A percentile compares a stretch with the other conserved stretches of the same genome.
Evolutionary conservation across 2,797 vertebrate genomes (phyloP).

Genomic region (Cryptoprocta ferox): DNA sequence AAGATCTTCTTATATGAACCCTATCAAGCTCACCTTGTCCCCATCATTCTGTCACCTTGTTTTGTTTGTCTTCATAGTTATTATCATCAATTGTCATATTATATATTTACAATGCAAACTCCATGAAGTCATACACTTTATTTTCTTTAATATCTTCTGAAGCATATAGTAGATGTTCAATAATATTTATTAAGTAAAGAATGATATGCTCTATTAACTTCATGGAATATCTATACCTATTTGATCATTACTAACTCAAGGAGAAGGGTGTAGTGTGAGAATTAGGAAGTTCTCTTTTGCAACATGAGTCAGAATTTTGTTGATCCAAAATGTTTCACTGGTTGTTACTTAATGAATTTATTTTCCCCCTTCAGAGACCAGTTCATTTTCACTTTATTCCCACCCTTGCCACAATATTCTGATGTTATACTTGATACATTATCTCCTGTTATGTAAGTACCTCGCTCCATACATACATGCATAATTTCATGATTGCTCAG

Average conservation of each 20-base stretch:
- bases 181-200: background rate
- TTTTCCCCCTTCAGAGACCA: background rate
- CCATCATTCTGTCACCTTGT: background rate
- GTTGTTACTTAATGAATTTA: constrained; percentile 51
- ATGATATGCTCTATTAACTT: background rate
- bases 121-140: background rate
- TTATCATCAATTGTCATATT: background rate
- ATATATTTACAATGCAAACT: background rate
- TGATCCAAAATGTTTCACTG: constrained; percentile 47
- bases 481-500: constrained; percentile 21
- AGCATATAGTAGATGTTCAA: background rate
- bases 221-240: background rate
- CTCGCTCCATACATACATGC: background rate
- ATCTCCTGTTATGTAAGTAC: constrained; percentile 36
- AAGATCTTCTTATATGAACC: background rate
- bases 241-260: background rate
- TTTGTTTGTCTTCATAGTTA: background rate
- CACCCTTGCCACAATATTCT: constrained; percentile 32
- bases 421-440: constrained; percentile 51
- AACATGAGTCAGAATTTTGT: constrained; percentile 39
- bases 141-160: constrained; percentile 8
- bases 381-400: constrained; percentile 42
- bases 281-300: constrained; percentile 53
- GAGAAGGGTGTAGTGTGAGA: constrained; percentile 52
- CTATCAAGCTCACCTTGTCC: background rate